Percentiles rank a stretch among this genome's conserved stretches.
phyloP scores from a whole-genome alignment of 2,797 vertebrate genomes.

The Sebastes nivosus region DNA sequence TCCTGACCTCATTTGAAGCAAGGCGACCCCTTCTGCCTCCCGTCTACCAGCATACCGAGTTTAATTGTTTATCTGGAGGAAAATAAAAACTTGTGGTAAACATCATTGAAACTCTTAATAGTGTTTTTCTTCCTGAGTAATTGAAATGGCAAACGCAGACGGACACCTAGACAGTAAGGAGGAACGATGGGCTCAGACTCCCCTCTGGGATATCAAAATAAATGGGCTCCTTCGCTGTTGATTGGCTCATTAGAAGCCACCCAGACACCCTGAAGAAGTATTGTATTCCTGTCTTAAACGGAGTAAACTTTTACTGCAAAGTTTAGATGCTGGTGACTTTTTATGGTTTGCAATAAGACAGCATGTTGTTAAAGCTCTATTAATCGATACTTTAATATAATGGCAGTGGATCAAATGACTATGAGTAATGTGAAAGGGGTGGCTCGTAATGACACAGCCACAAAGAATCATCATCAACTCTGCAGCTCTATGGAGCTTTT shows the following conservation, averaged over 20 bases:
- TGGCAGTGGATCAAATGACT: background rate
- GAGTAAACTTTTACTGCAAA: constrained; percentile 15
- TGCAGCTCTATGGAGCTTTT: background rate
- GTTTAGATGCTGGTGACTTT: background rate
- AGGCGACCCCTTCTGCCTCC: background rate
- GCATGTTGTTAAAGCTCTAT: background rate
- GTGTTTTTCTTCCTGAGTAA: background rate
- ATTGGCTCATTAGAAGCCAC: constrained; percentile 46
- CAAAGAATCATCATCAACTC: background rate
- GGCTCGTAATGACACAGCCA: background rate
- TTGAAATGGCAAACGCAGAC: constrained; percentile 17
- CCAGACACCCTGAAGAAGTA: constrained; percentile 4
- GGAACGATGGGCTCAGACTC: constrained; percentile 7
- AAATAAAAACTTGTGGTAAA: background rate
- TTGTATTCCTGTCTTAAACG: constrained; percentile 29
- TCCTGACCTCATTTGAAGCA: constrained; percentile 21
- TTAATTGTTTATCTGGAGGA: background rate
- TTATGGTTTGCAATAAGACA: background rate
- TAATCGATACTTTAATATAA: constrained; percentile 15
- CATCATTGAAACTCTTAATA: background rate
- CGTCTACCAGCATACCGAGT: background rate
- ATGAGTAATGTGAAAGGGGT: background rate
- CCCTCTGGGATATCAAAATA: constrained; percentile 8
- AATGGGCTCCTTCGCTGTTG: constrained; percentile 21
- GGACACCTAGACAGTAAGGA: background rate